Percentiles rank a stretch among this genome's conserved stretches.
Conservation (phyloP, 2,888 invertebrate species). For the Volucella inflata region DNA sequence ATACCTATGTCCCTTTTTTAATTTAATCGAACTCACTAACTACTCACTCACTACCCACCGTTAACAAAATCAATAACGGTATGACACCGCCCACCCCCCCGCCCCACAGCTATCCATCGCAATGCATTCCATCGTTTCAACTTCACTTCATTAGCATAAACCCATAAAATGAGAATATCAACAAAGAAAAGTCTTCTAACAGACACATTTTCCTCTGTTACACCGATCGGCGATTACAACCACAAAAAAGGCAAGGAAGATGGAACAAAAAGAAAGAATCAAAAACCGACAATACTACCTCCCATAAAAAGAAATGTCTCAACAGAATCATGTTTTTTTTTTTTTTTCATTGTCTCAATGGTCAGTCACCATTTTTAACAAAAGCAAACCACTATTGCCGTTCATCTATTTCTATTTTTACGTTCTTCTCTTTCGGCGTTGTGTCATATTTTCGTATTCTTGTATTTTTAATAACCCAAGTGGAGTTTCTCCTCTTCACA, state of each 20-base stretch:
- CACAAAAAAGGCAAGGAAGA: conserved; percentile 3
- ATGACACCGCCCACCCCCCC: conserved; percentile 15
- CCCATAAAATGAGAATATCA: conserved; percentile 37
- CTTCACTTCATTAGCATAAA: conserved; percentile 47
- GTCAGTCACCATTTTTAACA: conserved; percentile 42
- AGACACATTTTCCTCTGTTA: conserved; percentile 14
- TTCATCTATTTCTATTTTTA: conserved; percentile 43
- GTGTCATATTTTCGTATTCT: not conserved
- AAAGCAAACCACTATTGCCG: conserved; percentile 41
- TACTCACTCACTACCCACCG: not conserved
- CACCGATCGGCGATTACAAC: conserved; percentile 36
- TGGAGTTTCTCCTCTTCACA: not conserved
- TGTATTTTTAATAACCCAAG: conserved; percentile 18
- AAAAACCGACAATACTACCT: not conserved
- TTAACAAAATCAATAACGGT: conserved; percentile 47
- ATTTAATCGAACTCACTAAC: conserved; percentile 33
- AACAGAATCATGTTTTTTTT: conserved; percentile 51
- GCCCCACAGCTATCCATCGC: no score
- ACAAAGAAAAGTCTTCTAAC: conserved; percentile 1
- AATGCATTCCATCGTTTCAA: not conserved
- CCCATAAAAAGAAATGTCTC: conserved; percentile 54
- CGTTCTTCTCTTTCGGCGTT: not conserved
- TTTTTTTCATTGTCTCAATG: conserved; percentile 40
- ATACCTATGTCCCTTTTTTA: not conserved
- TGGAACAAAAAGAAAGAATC: not conserved